These are phyloP conservation scores for Gortyna flavago DNA, from an alignment of 2,888 invertebrate genomes.

Conservation along the genomic window DNA sequence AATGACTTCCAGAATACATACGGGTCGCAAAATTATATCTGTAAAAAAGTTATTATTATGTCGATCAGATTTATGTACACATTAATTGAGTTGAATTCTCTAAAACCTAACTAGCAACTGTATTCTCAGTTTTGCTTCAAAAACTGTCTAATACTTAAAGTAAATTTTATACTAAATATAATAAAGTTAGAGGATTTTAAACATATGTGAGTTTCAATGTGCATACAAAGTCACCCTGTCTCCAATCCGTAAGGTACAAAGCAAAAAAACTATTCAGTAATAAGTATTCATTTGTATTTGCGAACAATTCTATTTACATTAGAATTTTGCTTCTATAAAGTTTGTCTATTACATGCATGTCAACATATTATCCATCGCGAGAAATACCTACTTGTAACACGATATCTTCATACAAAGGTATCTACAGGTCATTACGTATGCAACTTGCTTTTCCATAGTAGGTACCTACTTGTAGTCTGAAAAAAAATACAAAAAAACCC, in stretches of 20 bases:
- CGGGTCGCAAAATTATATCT: neutral
- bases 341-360: neutral
- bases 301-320: neutral
- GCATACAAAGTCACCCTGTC: conserved; percentile 1
- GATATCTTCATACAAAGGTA: conserved; percentile 4
- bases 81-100: no score
- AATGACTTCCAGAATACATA: neutral
- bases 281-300: conserved; percentile 10
- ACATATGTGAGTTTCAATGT: neutral
- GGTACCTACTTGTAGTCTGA: neutral
- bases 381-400: neutral
- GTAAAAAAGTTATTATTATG: no score
- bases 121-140: neutral
- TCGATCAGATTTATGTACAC: no score
- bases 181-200: neutral
- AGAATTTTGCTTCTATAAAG: neutral
- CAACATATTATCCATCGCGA: neutral
- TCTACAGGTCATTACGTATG: neutral
- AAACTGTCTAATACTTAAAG: neutral
- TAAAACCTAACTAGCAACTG: neutral
- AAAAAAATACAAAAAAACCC: conserved; percentile 2
- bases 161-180: neutral
- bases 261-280: neutral
- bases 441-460: neutral
- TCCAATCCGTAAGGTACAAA: neutral